These are phyloP conservation scores for Zeuzera pyrina DNA, from an alignment of 2,888 invertebrate genomes.

Conservation along the genomic window DNA sequence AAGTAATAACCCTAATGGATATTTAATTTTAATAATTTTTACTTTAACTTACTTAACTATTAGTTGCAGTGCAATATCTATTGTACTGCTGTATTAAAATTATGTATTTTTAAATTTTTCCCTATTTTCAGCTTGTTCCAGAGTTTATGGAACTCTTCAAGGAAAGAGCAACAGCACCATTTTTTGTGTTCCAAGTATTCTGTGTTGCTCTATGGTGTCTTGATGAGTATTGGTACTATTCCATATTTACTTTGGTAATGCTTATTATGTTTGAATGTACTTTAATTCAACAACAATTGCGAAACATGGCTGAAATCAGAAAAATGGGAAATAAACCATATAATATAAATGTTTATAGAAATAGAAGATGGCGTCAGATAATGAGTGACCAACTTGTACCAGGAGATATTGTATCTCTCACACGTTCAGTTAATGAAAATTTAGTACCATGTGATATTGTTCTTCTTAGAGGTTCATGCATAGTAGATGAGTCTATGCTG, in stretches of 20 bases:
- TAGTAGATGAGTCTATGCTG: slow-evolving; percentile 99
- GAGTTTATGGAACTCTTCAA: slow-evolving; percentile 97
- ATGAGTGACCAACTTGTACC: slow-evolving; percentile 92
- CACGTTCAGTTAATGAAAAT: slow-evolving; percentile 89
- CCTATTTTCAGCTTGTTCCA: slow-evolving; percentile 81
- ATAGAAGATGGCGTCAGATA: slow-evolving; percentile 90
- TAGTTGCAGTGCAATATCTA: neutral
- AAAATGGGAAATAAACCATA: slow-evolving; percentile 99
- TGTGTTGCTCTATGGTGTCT: slow-evolving; percentile 99
- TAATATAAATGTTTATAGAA: slow-evolving; percentile 90
- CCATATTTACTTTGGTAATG: slow-evolving; percentile 96
- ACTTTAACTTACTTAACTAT: neutral
- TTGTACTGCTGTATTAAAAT: no score
- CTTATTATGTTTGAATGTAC: slow-evolving; percentile 97
- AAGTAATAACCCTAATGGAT: no score
- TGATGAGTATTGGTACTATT: slow-evolving; percentile 99
- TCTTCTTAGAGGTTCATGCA: slow-evolving; percentile 94
- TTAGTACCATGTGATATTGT: slow-evolving; percentile 97
- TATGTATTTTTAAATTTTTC: neutral
- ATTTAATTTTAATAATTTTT: slow-evolving; percentile 1
- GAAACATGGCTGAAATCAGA: slow-evolving; percentile 98
- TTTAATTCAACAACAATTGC: slow-evolving; percentile 96
- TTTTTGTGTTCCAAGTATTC: slow-evolving; percentile 99
- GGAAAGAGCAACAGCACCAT: slow-evolving; percentile 98
- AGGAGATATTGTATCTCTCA: slow-evolving; percentile 96